phyloP scores from a whole-genome alignment of 2,797 vertebrate genomes.

The Alectoris magna region DNA sequence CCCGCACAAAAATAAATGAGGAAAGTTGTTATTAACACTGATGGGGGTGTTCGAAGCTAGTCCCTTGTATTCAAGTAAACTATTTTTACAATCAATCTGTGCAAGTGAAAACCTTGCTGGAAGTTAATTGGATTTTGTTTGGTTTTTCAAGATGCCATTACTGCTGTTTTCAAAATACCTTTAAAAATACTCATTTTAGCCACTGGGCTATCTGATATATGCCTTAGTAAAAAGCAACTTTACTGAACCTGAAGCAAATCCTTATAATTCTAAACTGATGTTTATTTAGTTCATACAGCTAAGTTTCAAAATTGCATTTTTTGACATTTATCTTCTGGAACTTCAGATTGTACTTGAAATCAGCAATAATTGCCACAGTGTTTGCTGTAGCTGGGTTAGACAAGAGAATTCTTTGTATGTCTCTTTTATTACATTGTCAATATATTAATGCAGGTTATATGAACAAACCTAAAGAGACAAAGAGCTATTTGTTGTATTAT shows the following conservation, averaged over 20 bases:
- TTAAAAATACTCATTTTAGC: conserved; percentile 14
- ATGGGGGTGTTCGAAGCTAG: not conserved
- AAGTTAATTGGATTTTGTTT: not conserved
- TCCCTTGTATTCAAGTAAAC: not conserved
- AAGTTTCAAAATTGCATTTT: conserved; percentile 24
- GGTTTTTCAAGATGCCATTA: not conserved
- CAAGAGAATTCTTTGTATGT: conserved; percentile 51
- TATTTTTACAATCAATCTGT: not conserved
- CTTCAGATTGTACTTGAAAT: not conserved
- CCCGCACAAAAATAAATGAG: not conserved
- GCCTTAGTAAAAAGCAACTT: not conserved
- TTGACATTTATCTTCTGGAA: not conserved
- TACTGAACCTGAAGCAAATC: not conserved
- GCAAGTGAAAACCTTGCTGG: not conserved
- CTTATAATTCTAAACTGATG: not conserved
- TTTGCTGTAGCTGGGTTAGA: conserved; percentile 15
- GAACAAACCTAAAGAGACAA: conserved; percentile 56
- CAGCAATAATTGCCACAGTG: not conserved
- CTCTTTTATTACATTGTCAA: conserved; percentile 55
- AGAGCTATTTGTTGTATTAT: conserved; percentile 44
- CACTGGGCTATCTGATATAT: not conserved
- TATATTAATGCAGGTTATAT: conserved; percentile 56
- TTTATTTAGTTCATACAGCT: conserved; percentile 18
- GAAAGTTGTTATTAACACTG: not conserved
- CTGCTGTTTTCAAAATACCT: not conserved